These are phyloP conservation scores for Apis dorsata DNA, from an alignment of 1,140 invertebrate genomes.

Conservation along the genomic window DNA sequence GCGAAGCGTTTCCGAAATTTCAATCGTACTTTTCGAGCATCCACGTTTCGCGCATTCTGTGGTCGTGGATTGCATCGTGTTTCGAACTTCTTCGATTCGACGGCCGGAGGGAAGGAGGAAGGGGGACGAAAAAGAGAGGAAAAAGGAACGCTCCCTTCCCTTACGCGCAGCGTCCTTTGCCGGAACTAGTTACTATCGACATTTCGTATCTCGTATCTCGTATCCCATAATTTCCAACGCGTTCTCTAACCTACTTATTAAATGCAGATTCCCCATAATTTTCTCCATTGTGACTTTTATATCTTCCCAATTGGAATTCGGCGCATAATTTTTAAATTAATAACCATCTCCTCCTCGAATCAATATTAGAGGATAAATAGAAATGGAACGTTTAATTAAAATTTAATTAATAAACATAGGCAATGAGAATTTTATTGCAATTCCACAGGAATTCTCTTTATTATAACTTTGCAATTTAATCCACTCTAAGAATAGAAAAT, in stretches of 20 bases:
- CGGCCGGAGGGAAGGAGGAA: background rate
- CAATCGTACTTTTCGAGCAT: background rate
- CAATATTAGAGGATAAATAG: background rate
- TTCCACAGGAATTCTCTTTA: no score
- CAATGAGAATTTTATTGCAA: background rate
- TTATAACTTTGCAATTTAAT: no score
- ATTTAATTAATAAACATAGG: background rate
- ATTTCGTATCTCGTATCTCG: conserved; percentile 2
- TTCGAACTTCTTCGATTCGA: background rate
- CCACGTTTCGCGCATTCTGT: background rate
- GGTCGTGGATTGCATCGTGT: background rate
- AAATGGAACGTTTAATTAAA: background rate
- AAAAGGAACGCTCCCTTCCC: background rate
- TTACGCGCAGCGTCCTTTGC: background rate
- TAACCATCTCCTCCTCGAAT: background rate
- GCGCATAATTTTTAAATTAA: conserved; percentile 32
- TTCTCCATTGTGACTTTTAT: conserved; percentile 28
- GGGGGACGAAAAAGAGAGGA: background rate
- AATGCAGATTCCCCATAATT: conserved; percentile 7
- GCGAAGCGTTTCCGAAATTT: background rate
- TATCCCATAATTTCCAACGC: conserved; percentile 21
- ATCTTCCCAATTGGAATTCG: background rate
- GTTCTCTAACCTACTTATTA: conserved; percentile 40
- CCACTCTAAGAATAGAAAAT: no score
- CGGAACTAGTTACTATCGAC: conserved; percentile 11